Evolutionary conservation across 2,888 invertebrate species (phyloP).

Genomic region (Alloplasta piceator): DNA sequence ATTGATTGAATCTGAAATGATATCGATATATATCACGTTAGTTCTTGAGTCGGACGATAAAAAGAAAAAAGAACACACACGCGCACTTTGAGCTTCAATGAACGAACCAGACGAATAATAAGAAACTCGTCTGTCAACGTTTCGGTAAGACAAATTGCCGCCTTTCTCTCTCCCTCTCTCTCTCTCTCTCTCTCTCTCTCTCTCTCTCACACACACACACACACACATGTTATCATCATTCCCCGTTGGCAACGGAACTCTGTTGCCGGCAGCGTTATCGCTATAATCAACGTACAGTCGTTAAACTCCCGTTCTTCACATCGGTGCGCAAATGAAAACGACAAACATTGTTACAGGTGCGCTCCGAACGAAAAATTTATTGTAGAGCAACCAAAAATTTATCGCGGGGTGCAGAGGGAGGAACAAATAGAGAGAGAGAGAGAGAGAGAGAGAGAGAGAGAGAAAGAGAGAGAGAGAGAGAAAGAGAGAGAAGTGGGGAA

Average conservation of each 20-base stretch:
- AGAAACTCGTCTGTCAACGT: slow-evolving; percentile 15
- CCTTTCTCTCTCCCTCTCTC: too few species aligned
- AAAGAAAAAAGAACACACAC: too few species aligned
- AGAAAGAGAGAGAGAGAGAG: neutral
- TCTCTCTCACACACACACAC: too few species aligned
- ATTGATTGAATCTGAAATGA: slow-evolving; percentile 7
- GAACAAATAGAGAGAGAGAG: neutral
- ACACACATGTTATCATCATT: slow-evolving; percentile 27
- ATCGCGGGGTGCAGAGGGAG: neutral
- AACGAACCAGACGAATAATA: slow-evolving; percentile 20
- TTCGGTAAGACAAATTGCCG: slow-evolving; percentile 28
- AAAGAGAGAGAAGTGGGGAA: slow-evolving; percentile 9
- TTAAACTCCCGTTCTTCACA: slow-evolving; percentile 44
- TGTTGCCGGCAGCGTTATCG: slow-evolving; percentile 8
- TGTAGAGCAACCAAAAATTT: slow-evolving; percentile 25
- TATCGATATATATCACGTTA: neutral
- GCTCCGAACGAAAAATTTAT: slow-evolving; percentile 30
- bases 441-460: neutral
- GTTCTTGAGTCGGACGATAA: too few species aligned
- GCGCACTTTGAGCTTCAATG: neutral
- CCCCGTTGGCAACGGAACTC: neutral
- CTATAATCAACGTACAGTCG: slow-evolving; percentile 5
- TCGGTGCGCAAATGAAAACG: slow-evolving; percentile 12
- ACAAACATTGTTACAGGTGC: slow-evolving; percentile 49
- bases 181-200: too few species aligned